Percentiles rank a stretch among this genome's conserved stretches.
phyloP scores from a whole-genome alignment of 2,113 vertebrate species.

The Salminus brasiliensis region DNA sequence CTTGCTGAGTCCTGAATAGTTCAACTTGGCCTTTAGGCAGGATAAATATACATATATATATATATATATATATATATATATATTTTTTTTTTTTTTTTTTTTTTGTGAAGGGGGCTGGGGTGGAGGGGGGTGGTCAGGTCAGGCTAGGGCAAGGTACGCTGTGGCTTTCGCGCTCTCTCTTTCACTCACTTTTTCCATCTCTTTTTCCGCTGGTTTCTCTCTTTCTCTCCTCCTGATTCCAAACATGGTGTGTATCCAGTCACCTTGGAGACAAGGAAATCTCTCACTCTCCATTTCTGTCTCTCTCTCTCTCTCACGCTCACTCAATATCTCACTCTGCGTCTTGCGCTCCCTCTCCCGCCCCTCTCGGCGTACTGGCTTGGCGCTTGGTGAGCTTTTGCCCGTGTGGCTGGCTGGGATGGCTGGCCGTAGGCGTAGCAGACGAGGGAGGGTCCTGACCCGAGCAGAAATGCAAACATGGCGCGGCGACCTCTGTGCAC shows the following conservation, averaged over 20 bases:
- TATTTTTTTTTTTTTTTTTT: background rate
- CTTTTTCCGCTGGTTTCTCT: slow-evolving; percentile 39
- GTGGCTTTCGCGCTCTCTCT: slow-evolving; percentile 60
- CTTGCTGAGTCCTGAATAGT: slow-evolving; percentile 41
- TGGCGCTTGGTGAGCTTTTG: slow-evolving; percentile 51
- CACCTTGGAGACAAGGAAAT: slow-evolving; percentile 51
- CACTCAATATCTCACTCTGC: slow-evolving; percentile 40
- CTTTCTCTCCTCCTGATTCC: slow-evolving; percentile 39
- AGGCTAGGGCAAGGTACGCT: slow-evolving; percentile 74
- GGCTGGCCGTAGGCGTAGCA: slow-evolving; percentile 70
- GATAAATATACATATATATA: slow-evolving; percentile 6
- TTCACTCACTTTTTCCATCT: slow-evolving; percentile 31
- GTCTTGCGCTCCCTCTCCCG: slow-evolving; percentile 41
- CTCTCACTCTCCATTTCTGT: slow-evolving; percentile 39
- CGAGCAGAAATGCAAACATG: slow-evolving; percentile 75
- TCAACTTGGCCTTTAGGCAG: slow-evolving; percentile 63
- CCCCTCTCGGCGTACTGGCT: slow-evolving; percentile 51
- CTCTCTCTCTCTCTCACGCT: slow-evolving; percentile 42
- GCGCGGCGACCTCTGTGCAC: slow-evolving; percentile 68
- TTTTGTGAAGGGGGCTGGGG: slow-evolving; percentile 53
- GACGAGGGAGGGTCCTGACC: slow-evolving; percentile 69
- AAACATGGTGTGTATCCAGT: slow-evolving; percentile 40
- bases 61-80: too few species aligned
- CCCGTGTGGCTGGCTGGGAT: slow-evolving; percentile 55
- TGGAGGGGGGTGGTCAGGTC: slow-evolving; percentile 63